Conservation (phyloP, 2,888 invertebrate genomes). For the Tuberolachnus salignus region DNA sequence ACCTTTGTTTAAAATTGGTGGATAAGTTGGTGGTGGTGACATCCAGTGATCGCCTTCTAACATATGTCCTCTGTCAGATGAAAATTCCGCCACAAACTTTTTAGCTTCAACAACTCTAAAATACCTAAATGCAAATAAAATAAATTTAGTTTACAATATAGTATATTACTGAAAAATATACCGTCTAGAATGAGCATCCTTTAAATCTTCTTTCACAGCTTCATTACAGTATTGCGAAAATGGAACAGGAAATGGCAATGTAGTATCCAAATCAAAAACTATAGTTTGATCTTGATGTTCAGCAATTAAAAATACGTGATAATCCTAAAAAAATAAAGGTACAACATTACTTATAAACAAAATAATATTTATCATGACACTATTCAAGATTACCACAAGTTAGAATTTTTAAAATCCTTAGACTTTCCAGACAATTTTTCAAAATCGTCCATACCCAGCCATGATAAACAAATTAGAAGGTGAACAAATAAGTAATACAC, state of each 20-base stretch:
- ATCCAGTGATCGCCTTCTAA: constrained; percentile 3
- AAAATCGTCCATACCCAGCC: too few relatives aligned
- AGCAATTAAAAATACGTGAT: constrained; percentile 34
- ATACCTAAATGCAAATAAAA: constrained; percentile 9
- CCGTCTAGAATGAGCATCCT: neutral
- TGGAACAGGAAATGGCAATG: constrained; percentile 34
- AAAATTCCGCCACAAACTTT: constrained; percentile 16
- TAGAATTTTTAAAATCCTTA: too few relatives aligned
- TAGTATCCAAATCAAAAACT: constrained; percentile 39
- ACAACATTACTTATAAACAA: neutral
- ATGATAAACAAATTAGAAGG: too few relatives aligned
- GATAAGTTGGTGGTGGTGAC: constrained; percentile 34
- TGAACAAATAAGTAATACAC: too few relatives aligned
- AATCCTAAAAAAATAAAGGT: constrained; percentile 24
- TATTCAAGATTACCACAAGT: too few relatives aligned
- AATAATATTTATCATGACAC: too few relatives aligned
- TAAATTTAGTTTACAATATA: neutral
- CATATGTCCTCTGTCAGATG: constrained; percentile 50
- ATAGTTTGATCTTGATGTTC: constrained; percentile 25
- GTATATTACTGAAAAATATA: constrained; percentile 4
- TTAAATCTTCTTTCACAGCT: constrained; percentile 27
- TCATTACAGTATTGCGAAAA: constrained; percentile 22
- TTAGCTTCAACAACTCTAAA: constrained; percentile 36
- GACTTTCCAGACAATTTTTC: too few relatives aligned
- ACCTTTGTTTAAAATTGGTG: constrained; percentile 47